Base-by-base conservation (phyloP, 2,888 invertebrate species). In the Cotesia congregata region DNA sequence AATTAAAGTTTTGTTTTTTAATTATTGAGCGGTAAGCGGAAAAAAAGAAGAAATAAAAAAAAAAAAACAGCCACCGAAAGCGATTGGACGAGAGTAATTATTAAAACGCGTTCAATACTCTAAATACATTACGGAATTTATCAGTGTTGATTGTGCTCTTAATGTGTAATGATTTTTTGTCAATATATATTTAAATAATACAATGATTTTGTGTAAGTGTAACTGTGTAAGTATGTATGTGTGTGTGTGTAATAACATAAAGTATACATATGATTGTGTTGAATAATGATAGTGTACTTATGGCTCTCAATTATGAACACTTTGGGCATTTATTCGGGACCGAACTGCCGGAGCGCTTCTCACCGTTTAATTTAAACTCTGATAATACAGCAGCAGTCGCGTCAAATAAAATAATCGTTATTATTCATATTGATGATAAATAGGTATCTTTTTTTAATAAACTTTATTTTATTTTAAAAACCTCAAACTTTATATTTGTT, bases 221-320 rank as follows among this genome's bases (percentile, higher is more conserved):
- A 5, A 17, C 17, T 70, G 64, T 41, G 30, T 30, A 30, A 20
- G 20, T 20, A 2, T 20, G 20, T 20, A 1, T 2, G 0, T 20
- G 20, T 20, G 20, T 30, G 30, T 20, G 12, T 60, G 7, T 59
- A 20, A 3, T 62, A 6, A 59, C n/a, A 9, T 71, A 65, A 74
- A 41, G 77, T 69, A 67, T 61, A 67, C n/a, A 20, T 30, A 74
- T 73, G 78, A 71, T 82, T 50, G 7, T 50, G 6, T 12, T 12
- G 12, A 50, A 50, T 50, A 50, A 50, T 50, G 50, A 12, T 50
- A 81, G 77, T 82, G 82, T 84, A 83, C 82, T 75, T 79, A 77
- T 81, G 78, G 76, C 83, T 82, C 83, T 86, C 83, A 84, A 84
- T 83, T 85, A 86, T 87, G 88, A 88, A 88, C 88, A 88, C 88